A percentile compares a stretch with the other conserved stretches of the same genome.
These are phyloP conservation scores for Heteromormyrus szaboi DNA, from an alignment of 2,797 vertebrate species.

Conservation along the genomic window DNA sequence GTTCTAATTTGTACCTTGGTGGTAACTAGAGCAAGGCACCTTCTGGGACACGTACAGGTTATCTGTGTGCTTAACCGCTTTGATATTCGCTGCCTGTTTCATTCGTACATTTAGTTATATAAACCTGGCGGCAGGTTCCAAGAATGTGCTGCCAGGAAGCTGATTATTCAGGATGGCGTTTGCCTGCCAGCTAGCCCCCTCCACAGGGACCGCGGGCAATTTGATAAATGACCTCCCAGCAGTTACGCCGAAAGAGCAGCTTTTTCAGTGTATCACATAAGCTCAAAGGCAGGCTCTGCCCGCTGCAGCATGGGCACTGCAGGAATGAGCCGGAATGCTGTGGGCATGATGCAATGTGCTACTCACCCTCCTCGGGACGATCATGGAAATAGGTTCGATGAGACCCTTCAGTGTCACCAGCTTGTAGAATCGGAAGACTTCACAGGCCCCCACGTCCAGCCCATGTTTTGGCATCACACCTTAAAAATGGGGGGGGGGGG, in stretches of 20 bases:
- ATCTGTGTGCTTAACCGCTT: neutral
- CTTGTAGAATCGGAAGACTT: conserved; percentile 96
- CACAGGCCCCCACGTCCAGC: conserved; percentile 85
- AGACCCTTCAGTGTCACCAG: conserved; percentile 89
- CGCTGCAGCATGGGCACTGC: neutral
- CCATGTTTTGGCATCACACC: conserved; percentile 97
- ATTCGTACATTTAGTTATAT: neutral
- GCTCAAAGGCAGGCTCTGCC: neutral
- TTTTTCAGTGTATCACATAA: neutral
- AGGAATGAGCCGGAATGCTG: neutral
- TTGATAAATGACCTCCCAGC: neutral
- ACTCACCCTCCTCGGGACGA: conserved; percentile 92
- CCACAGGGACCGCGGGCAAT: neutral
- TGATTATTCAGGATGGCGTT: neutral
- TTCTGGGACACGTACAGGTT: neutral
- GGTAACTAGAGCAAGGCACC: neutral
- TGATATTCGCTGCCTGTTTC: neutral
- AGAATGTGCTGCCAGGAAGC: neutral
- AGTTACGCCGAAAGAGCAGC: neutral
- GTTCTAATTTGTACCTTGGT: neutral
- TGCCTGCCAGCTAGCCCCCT: neutral
- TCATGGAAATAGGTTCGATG: conserved; percentile 97
- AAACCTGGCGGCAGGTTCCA: neutral
- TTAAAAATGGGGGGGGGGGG: conserved; percentile 38
- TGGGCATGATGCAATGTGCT: neutral